A percentile compares a stretch with the other conserved stretches of the same genome.
These are phyloP conservation scores for Manis javanica DNA, from an alignment of 2,797 vertebrate species.

Conservation along the genomic window DNA sequence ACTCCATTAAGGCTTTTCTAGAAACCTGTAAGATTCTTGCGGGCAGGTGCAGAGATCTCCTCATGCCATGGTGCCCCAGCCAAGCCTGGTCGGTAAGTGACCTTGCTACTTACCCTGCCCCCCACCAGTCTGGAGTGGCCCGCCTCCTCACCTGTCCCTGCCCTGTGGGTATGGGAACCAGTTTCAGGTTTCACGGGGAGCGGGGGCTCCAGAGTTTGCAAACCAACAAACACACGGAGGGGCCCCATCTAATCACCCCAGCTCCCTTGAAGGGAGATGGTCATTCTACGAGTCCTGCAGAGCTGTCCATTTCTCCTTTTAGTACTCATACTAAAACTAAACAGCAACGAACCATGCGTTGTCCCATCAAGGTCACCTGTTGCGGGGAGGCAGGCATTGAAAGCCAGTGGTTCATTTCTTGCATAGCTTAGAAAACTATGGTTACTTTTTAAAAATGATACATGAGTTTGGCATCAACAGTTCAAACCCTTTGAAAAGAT, in stretches of 20 bases:
- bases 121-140: not conserved
- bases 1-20: not conserved
- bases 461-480: not conserved
- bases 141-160: not conserved
- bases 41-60: rapidly evolving
- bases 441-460: not conserved
- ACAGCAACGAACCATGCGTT: not conserved
- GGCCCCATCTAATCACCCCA: too few species aligned
- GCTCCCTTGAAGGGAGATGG: not conserved
- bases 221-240: not conserved
- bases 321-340: not conserved
- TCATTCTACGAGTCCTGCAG: not conserved
- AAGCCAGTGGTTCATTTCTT: not conserved
- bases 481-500: not conserved
- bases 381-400: rapidly evolving
- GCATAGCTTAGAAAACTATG: not conserved
- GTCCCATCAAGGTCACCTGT: not conserved
- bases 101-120: not conserved
- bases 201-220: not conserved
- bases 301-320: not conserved
- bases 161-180: rapidly evolving
- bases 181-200: not conserved
- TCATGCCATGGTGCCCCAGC: rapidly evolving
- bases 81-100: not conserved
- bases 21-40: not conserved